Evolutionary conservation across 37 sponge, comb jelly and placozoan species (phyloP).

Genomic region (Agelas oroides): DNA sequence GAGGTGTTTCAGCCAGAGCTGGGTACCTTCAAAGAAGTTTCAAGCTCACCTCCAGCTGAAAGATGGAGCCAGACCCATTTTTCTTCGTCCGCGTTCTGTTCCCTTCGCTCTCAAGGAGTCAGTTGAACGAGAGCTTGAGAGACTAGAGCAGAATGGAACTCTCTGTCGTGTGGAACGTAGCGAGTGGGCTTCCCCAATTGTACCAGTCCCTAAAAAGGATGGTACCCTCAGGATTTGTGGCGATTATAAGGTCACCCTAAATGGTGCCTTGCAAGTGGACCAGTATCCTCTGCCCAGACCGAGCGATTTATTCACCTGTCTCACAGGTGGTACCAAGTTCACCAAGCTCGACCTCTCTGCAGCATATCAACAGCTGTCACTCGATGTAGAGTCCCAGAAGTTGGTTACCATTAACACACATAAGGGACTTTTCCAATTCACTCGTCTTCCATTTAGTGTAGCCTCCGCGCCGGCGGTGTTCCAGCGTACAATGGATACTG

Average conservation of each 20-base stretch:
- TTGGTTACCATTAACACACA: conserved; percentile 8
- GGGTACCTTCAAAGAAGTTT: not conserved
- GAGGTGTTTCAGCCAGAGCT: conserved; percentile 11
- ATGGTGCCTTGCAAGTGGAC: conserved; percentile 22
- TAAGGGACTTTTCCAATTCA: not conserved
- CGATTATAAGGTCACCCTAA: conserved; percentile 45
- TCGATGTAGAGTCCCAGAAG: not conserved
- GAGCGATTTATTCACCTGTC: conserved; percentile 11
- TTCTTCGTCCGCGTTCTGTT: not conserved
- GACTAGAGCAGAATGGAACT: conserved; percentile 22
- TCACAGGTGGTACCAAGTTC: conserved; percentile 31
- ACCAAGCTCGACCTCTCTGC: conserved; percentile 38
- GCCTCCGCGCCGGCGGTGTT: conserved; percentile 19
- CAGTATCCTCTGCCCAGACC: conserved; percentile 32
- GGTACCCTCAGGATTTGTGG: conserved; percentile 39
- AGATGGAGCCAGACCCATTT: not conserved
- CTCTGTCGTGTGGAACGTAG: conserved; percentile 20
- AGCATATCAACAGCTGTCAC: not conserved
- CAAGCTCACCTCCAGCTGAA: conserved; percentile 4
- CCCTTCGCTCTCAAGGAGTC: conserved; percentile 10
- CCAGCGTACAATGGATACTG: not conserved
- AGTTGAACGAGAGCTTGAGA: not conserved
- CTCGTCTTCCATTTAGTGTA: not conserved
- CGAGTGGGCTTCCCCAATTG: conserved; percentile 60
- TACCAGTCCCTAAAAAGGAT: conserved; percentile 49